A percentile compares a stretch with the other conserved stretches of the same genome.
These are phyloP conservation scores for Scaptomyza montana DNA, from an alignment of 1,140 invertebrate species.

Conservation along the genomic window DNA sequence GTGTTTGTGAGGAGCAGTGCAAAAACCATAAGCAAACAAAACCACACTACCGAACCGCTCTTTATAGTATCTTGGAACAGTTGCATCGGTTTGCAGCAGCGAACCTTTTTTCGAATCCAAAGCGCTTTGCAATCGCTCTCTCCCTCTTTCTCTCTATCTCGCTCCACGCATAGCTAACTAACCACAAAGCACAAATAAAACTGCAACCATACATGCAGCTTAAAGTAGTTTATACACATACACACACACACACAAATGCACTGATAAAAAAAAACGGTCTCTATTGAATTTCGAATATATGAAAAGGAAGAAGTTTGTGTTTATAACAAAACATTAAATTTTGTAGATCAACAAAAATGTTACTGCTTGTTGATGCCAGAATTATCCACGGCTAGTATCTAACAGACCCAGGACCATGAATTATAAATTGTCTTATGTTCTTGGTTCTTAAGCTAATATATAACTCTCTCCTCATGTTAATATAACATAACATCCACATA, in stretches of 20 bases:
- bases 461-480: no score
- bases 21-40: neutral
- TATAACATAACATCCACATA: no score
- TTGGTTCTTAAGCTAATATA: no score
- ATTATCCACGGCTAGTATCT: no score
- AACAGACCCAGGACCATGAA: no score
- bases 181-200: conserved; percentile 44
- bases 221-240: conserved; percentile 32
- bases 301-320: no score
- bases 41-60: conserved; percentile 10
- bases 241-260: conserved; percentile 8
- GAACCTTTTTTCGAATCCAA: conserved; percentile 29
- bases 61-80: neutral
- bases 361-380: no score
- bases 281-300: neutral
- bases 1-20: no score
- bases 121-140: conserved; percentile 19
- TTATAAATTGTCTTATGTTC: no score
- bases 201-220: conserved; percentile 32
- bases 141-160: no score
- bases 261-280: neutral
- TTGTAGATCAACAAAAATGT: no score
- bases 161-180: conserved; percentile 46
- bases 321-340: no score
- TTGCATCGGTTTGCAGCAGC: neutral